Percentiles rank a stretch among this genome's conserved stretches.
Evolutionary conservation across 2,888 invertebrate genomes (phyloP).

Genomic region (Agrilus cyanescens): DNA sequence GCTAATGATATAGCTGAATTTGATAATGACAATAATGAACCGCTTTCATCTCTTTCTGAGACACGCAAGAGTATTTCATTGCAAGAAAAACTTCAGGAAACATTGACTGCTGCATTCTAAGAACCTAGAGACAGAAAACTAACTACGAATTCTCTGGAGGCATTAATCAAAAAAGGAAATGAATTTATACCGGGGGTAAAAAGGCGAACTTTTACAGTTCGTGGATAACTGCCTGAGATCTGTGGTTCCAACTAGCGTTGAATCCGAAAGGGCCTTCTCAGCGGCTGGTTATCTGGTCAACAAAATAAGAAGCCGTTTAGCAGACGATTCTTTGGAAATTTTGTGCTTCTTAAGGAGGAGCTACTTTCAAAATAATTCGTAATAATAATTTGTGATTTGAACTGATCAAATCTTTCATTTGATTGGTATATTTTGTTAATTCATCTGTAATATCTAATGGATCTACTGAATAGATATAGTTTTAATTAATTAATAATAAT

Average conservation of each 20-base stretch:
- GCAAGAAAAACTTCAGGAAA: constrained; percentile 8
- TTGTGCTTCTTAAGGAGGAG: constrained; percentile 5
- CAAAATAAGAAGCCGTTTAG: constrained; percentile 6
- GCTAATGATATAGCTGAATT: constrained; percentile 4
- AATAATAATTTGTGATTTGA: constrained; percentile 1
- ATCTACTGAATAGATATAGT: too few species aligned
- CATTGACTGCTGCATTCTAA: constrained; percentile 5
- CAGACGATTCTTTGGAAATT: constrained; percentile 3
- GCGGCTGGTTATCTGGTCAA: constrained; percentile 5
- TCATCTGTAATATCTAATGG: not conserved
- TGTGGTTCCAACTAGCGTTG: constrained; percentile 6
- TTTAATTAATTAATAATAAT: too few species aligned
- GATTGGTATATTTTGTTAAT: constrained; percentile 1
- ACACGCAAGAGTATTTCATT: constrained; percentile 6
- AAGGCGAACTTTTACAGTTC: constrained; percentile 8
- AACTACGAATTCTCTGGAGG: constrained; percentile 5
- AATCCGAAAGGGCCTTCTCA: constrained; percentile 3
- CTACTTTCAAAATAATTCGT: constrained; percentile 4
- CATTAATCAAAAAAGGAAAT: constrained; percentile 7
- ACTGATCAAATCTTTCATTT: constrained; percentile 2
- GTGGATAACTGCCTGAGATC: constrained; percentile 6
- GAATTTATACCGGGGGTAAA: constrained; percentile 5
- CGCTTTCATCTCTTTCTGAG: constrained; percentile 6
- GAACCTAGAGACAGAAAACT: constrained; percentile 5
- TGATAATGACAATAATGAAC: constrained; percentile 7